Percentiles rank a stretch among this genome's conserved stretches.
Evolutionary conservation across 2,797 vertebrate species (phyloP).

Genomic region (Pangasius mekongensis): DNA sequence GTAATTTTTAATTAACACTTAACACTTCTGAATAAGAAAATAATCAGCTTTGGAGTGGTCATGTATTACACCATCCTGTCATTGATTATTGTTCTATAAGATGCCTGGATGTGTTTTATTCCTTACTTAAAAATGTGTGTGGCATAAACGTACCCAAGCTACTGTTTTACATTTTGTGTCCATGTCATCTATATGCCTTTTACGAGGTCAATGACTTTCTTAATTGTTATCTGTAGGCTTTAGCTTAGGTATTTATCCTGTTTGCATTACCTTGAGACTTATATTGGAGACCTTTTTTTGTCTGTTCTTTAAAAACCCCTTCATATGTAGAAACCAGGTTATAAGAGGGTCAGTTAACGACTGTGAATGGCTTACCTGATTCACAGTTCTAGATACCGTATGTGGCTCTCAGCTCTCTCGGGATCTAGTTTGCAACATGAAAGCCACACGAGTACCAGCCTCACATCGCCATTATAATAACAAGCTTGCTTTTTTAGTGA

Average conservation of each 20-base stretch:
- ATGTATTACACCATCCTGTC: not conserved
- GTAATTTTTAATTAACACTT: not conserved
- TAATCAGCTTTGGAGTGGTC: not conserved
- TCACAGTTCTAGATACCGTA: conserved; percentile 23
- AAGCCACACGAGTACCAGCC: conserved; percentile 37
- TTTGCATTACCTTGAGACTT: not conserved
- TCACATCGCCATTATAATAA: conserved; percentile 31
- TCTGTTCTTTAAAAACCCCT: not conserved
- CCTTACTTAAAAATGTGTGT: not conserved
- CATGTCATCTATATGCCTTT: not conserved
- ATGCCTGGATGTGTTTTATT: not conserved
- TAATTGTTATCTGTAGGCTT: not conserved
- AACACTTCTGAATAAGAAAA: not conserved
- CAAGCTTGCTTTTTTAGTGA: conserved; percentile 29
- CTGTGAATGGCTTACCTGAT: conserved; percentile 34
- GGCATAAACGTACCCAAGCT: not conserved
- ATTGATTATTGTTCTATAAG: conserved; percentile 4
- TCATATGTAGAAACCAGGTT: not conserved
- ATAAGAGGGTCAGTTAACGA: conserved; percentile 33
- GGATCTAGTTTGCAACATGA: conserved; percentile 42
- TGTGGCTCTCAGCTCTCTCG: conserved; percentile 4
- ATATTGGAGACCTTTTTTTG: not conserved
- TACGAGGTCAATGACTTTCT: not conserved
- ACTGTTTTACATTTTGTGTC: not conserved
- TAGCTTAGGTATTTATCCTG: not conserved